phyloP scores from a whole-genome alignment of 1,140 invertebrate species.

The Streblospio benedicti region DNA sequence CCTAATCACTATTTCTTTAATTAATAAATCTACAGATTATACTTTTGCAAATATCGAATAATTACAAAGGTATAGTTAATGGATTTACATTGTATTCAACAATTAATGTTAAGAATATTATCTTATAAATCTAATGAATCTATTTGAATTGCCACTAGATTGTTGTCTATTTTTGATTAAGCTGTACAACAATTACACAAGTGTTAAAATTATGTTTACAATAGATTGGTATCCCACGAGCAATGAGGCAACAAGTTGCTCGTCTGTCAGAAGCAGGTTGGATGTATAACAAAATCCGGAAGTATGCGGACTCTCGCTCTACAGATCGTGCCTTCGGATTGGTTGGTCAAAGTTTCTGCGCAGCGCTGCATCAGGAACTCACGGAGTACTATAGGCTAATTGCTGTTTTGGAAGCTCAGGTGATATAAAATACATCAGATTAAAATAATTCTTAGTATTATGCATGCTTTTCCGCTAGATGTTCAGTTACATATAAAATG shows the following conservation, averaged over 20 bases:
- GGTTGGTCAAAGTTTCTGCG: conserved; percentile 69
- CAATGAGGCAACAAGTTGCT: conserved; percentile 52
- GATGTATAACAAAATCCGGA: conserved; percentile 68
- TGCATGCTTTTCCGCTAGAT: background rate
- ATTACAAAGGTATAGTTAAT: too few relatives aligned
- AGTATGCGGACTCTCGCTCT: conserved; percentile 56
- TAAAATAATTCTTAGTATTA: too few relatives aligned
- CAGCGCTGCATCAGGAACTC: conserved; percentile 74
- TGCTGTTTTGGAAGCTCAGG: conserved; percentile 74
- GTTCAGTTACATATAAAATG: background rate
- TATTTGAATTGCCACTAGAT: too few relatives aligned
- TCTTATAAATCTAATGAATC: too few relatives aligned
- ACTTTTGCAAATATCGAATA: too few relatives aligned
- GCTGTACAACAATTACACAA: too few relatives aligned
- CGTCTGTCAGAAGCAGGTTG: conserved; percentile 76
- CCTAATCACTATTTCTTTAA: too few relatives aligned
- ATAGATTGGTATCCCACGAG: conserved; percentile 48
- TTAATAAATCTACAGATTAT: too few relatives aligned
- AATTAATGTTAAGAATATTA: too few relatives aligned
- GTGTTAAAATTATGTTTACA: too few relatives aligned
- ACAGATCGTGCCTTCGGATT: conserved; percentile 55
- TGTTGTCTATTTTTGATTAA: too few relatives aligned
- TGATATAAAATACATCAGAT: conserved; percentile 36
- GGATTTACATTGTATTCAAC: too few relatives aligned
- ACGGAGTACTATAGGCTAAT: conserved; percentile 79